Conservation (phyloP, 2,888 invertebrate genomes). For the Aleiodes leptofemur region DNA sequence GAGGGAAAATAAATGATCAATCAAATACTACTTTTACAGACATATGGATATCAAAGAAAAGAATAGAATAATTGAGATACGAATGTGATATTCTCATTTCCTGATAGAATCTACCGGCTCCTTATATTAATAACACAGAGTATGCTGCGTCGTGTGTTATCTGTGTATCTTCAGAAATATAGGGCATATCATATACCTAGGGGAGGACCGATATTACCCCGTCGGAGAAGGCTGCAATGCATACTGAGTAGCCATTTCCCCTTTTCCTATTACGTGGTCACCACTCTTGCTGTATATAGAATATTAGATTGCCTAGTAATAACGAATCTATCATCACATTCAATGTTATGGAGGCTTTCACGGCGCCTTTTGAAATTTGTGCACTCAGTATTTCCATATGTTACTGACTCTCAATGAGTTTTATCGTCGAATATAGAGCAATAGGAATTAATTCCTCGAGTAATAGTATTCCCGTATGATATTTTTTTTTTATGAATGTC, state of each 20-base stretch:
- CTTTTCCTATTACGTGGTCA: slow-evolving; percentile 71
- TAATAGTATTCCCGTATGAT: not conserved
- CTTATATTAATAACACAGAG: slow-evolving; percentile 1
- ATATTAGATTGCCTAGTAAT: slow-evolving; percentile 65
- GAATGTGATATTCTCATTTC: too few species aligned
- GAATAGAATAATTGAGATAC: too few species aligned
- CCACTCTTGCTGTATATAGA: slow-evolving; percentile 51
- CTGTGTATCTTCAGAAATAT: slow-evolving; percentile 49
- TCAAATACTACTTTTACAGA: too few species aligned
- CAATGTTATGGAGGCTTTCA: not conserved
- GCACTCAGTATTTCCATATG: slow-evolving; percentile 24
- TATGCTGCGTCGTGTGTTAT: slow-evolving; percentile 3
- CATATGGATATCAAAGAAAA: too few species aligned
- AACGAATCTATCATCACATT: slow-evolving; percentile 66
- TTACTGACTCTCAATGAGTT: too few species aligned
- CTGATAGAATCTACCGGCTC: too few species aligned
- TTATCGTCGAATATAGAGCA: too few species aligned
- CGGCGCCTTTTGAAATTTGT: not conserved
- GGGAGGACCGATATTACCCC: slow-evolving; percentile 66
- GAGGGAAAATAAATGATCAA: not conserved
- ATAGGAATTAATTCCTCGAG: not conserved
- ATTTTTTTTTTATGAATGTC: not conserved
- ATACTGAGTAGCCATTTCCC: slow-evolving; percentile 72
- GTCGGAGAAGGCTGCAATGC: slow-evolving; percentile 71
- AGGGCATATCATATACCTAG: slow-evolving; percentile 68